phyloP scores from a whole-genome alignment of 2,888 invertebrate genomes.

The Athripsodes cinereus region DNA sequence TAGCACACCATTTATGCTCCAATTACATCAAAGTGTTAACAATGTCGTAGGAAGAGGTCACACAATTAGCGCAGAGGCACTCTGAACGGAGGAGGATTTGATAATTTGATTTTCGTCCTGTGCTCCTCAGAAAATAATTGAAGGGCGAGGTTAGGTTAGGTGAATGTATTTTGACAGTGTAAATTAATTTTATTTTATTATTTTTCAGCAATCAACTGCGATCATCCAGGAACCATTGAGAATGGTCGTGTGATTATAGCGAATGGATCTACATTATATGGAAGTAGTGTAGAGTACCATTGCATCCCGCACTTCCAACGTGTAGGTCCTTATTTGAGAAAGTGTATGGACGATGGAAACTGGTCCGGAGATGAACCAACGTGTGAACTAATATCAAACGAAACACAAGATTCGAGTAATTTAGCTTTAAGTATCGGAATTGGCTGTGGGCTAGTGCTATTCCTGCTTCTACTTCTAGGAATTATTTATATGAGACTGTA shows the following conservation, averaged over 20 bases:
- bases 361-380: constrained; percentile 86
- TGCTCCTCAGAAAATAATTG: not conserved
- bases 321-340: constrained; percentile 74
- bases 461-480: constrained; percentile 70
- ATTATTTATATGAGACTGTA: constrained; percentile 77
- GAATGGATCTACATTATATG: constrained; percentile 77
- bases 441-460: constrained; percentile 74
- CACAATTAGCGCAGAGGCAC: not conserved
- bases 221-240: constrained; percentile 69
- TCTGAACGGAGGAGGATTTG: not conserved
- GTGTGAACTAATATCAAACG: constrained; percentile 66
- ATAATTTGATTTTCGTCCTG: not conserved
- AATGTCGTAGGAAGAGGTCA: not conserved
- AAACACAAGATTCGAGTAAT: constrained; percentile 65
- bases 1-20: not conserved
- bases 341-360: constrained; percentile 74
- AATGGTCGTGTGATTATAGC: constrained; percentile 83
- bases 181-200: constrained; percentile 21
- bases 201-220: constrained; percentile 78
- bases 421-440: constrained; percentile 79
- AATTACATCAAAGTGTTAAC: not conserved
- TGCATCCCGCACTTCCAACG: constrained; percentile 80
- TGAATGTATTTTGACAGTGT: too few species aligned
- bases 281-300: constrained; percentile 83
- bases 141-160: too few species aligned